Evolutionary conservation across 2,113 vertebrate genomes (phyloP).

Genomic region (Pygathrix nemaeus): DNA sequence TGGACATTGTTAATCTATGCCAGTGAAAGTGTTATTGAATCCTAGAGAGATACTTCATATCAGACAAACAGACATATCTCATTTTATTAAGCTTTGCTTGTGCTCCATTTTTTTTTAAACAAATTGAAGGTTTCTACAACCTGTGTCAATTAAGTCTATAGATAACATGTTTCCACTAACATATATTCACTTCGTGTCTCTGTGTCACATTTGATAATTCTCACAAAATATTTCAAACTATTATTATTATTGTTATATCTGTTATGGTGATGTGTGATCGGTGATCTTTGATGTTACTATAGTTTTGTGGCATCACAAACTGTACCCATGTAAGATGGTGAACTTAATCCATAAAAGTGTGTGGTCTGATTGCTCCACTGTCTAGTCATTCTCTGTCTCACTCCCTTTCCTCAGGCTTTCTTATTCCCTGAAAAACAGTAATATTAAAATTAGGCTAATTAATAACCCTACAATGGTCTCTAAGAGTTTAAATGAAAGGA

Average conservation of each 20-base stretch:
- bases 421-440: neutral
- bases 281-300: neutral
- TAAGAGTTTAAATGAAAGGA: neutral
- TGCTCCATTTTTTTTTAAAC: neutral
- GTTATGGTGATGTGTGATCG: neutral
- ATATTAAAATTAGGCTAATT: neutral
- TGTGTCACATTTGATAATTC: neutral
- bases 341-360: neutral
- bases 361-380: neutral
- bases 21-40: neutral
- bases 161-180: neutral
- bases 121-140: neutral
- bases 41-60: neutral
- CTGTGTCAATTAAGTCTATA: neutral
- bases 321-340: neutral
- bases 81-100: neutral
- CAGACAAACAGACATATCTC: neutral
- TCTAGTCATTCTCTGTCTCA: neutral
- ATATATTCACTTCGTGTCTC: neutral
- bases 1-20: neutral
- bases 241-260: neutral
- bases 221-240: neutral
- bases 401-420: neutral
- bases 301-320: neutral
- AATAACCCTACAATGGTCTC: neutral